Base-by-base conservation (phyloP, 2,888 invertebrate genomes). In the Oithona nana region DNA sequence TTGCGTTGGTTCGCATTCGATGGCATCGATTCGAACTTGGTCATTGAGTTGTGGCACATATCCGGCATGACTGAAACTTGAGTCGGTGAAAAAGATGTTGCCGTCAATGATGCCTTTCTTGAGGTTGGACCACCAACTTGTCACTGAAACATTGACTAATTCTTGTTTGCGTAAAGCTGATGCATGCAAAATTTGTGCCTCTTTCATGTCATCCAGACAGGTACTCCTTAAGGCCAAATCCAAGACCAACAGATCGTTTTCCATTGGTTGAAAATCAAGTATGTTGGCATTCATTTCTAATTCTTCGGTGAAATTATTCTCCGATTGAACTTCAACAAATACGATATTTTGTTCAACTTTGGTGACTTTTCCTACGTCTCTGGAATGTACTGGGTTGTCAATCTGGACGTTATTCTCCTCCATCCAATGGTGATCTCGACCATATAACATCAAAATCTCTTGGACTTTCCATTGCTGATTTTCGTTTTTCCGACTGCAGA, bases 1-100 rank as follows among this genome's bases (percentile, higher is more conserved):
- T 2, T 20, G 24, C 13, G 24, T 2, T 2, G 54, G 54, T 24
- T 54, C 24, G 26, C 54, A 54, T 26, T 54, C 54, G 3, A 54
- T 26, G 3, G 54, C 66, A 65, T 11, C 24, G 63, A 64, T 13
- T 51, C 63, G 52, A 63, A 66, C 13, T n/a, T 59, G 1, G 59
- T 59, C 29, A 30, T 62, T 1, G 59, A 48, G 24, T 52, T 49
- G 51, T 55, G 61, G 39, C 16, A 13, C 16, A 57, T 49, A 49
- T n/a, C n/a, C n/a, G 24, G 58, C 57, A 51, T 2, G 61, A 58
- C 26, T 61, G 6, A 22, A 28, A 1, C 30, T 24, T 3, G 13
- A 24, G 22, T 54, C 24, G 11, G 22, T 24, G 26, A 54, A 54
- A 11, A 54, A 54, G 6, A 54, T 26, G 26, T 54, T 11, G 39